These are phyloP conservation scores for Neopelma chrysocephalum DNA, from an alignment of 2,797 vertebrate species.

Conservation along the genomic window DNA sequence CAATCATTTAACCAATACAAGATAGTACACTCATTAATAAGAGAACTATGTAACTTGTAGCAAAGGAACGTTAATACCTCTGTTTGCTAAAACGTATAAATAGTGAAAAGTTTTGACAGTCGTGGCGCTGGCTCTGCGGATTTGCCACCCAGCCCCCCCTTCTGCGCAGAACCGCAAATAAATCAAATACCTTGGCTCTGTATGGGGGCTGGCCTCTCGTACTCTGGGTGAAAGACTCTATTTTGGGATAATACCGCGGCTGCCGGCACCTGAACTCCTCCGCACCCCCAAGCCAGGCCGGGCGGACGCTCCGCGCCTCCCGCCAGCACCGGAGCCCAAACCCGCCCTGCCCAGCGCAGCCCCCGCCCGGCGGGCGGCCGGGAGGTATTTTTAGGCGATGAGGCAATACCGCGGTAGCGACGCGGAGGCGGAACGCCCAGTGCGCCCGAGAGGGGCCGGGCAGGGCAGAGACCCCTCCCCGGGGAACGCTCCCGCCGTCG, in stretches of 20 bases:
- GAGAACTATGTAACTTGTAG: background rate
- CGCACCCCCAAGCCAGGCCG: background rate
- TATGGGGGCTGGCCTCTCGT: background rate
- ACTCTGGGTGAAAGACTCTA: background rate
- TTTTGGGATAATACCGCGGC: background rate
- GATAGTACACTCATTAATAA: background rate
- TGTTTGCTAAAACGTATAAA: background rate
- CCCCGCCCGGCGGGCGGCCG: background rate
- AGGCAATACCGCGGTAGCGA: background rate
- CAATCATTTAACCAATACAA: background rate
- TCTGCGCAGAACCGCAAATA: background rate
- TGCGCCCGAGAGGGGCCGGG: background rate
- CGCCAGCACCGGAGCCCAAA: background rate
- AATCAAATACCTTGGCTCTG: background rate
- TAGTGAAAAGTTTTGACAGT: background rate
- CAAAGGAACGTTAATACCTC: background rate
- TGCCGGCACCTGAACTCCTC: background rate
- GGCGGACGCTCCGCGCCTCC: background rate
- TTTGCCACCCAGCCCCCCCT: background rate
- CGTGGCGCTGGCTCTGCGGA: too few species aligned
- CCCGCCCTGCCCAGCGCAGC: background rate
- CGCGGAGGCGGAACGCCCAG: background rate
- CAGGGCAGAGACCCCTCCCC: background rate
- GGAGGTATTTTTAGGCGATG: background rate
- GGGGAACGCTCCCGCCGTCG: background rate